Base-by-base conservation (phyloP, 2,113 vertebrate genomes). In the Chauna torquata region DNA sequence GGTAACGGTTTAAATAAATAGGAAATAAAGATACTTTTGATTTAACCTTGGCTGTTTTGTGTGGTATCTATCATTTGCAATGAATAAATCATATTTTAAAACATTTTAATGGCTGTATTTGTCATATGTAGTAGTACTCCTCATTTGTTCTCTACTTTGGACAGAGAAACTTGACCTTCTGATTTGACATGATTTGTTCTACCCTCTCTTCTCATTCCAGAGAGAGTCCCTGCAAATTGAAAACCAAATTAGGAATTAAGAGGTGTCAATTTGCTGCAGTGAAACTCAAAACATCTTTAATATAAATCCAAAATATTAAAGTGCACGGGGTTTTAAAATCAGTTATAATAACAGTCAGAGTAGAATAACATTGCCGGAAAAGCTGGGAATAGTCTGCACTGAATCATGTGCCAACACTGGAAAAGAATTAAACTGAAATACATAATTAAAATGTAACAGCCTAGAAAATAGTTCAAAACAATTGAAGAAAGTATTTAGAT, bases 211-310 rank as follows among this genome's bases (percentile, higher is more conserved):
- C 24, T 90, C 6, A 32, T 74, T 92, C 54, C n/a, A 64, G 23
- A 77, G n/a, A n/a, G 22, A 80, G 14, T 24, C 30, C 83, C 45
- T 81, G 58, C 22, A 90, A 95, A 92, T 58, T 79, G 62, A 83
- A 90, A 96, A 86, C 72, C 49, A 79, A 22, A 58, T 90, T 61
- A 90, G 23, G 71, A 94, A 93, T 90, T 85, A 88, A 52, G 30
- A 72, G 28, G 30, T 66, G 40, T 59, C 54, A 49, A 11, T 94
- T 92, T 92, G 24, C 8, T 76, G 15, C 44, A 76, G 45, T 68
- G 47, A 82, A 52, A 90, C 30, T 90, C 61, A 76, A 85, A 75
- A 49, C 6, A 17, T 36, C 25, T 75, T 79, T 78, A 72, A 68
- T 71, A 61, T 65, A 87, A 85, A 59, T 6, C 3, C 19, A 72